phyloP scores from a whole-genome alignment of 2,888 invertebrate species.

The Troides oblongomaculatus region DNA sequence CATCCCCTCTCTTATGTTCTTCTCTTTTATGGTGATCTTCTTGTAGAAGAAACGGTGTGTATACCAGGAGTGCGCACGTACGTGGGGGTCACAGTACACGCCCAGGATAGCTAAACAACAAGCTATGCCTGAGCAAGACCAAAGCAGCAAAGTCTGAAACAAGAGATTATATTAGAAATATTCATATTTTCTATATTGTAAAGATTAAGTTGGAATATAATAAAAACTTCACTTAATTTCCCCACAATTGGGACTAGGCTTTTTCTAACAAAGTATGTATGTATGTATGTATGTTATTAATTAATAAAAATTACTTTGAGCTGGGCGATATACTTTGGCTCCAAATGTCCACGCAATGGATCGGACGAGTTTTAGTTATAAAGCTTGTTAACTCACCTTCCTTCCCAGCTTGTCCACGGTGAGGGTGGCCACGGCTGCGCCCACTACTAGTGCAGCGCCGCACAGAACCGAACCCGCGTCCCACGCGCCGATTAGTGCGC shows the following conservation, averaged over 20 bases:
- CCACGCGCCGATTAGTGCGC: constrained; percentile 53
- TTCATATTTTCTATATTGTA: no score
- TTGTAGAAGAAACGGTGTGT: constrained; percentile 55
- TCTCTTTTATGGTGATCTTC: constrained; percentile 44
- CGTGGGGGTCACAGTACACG: constrained; percentile 66
- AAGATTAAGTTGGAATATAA: no score
- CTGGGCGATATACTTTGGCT: no score
- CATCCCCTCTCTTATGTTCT: constrained; percentile 37
- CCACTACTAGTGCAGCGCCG: constrained; percentile 65
- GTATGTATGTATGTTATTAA: no score
- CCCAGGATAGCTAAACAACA: constrained; percentile 66
- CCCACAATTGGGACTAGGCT: no score
- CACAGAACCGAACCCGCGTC: constrained; percentile 69
- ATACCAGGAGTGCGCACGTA: constrained; percentile 63
- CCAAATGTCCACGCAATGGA: no score
- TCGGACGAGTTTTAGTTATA: no score
- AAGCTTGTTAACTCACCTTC: constrained; percentile 48
- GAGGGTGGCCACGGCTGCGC: constrained; percentile 64
- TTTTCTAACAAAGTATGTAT: no score
- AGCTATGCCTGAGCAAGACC: constrained; percentile 71
- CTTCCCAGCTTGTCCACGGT: constrained; percentile 68
- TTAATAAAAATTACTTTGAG: no score
- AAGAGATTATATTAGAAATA: no score
- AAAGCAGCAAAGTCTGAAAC: constrained; percentile 65
- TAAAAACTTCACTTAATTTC: no score